Evolutionary conservation across 1,140 invertebrate species (phyloP).

Genomic region (Idris sp.): DNA sequence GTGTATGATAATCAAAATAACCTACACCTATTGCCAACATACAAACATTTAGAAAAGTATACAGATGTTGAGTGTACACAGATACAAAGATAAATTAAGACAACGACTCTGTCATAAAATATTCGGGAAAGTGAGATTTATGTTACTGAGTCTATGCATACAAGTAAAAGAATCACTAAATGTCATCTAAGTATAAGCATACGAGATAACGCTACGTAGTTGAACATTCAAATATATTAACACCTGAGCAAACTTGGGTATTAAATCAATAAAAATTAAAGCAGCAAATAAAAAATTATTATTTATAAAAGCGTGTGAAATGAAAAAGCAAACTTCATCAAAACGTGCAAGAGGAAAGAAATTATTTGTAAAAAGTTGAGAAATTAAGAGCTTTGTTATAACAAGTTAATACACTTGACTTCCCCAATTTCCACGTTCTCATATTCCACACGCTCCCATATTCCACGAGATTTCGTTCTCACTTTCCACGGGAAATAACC

Average conservation of each 20-base stretch:
- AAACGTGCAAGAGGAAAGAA: too few species aligned
- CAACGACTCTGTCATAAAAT: conserved; percentile 11
- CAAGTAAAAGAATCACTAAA: conserved; percentile 15
- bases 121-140: conserved; percentile 28
- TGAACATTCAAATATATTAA: conserved; percentile 16
- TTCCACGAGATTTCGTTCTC: too few species aligned
- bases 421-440: too few species aligned
- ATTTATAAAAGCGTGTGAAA: too few species aligned
- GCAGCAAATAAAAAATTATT: background rate
- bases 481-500: too few species aligned
- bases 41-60: background rate
- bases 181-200: conserved; percentile 17
- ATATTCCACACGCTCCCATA: too few species aligned
- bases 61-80: background rate
- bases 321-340: too few species aligned
- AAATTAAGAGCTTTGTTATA: too few species aligned
- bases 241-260: conserved; percentile 16
- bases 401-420: too few species aligned
- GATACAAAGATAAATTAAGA: conserved; percentile 8
- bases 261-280: background rate
- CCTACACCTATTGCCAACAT: conserved; percentile 40
- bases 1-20: conserved; percentile 47
- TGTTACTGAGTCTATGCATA: conserved; percentile 27
- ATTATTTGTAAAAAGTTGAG: too few species aligned
- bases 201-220: conserved; percentile 21